These are phyloP conservation scores for Ptycholaimellus sp. DNA, from an alignment of 2,888 invertebrate genomes.

Conservation along the genomic window DNA sequence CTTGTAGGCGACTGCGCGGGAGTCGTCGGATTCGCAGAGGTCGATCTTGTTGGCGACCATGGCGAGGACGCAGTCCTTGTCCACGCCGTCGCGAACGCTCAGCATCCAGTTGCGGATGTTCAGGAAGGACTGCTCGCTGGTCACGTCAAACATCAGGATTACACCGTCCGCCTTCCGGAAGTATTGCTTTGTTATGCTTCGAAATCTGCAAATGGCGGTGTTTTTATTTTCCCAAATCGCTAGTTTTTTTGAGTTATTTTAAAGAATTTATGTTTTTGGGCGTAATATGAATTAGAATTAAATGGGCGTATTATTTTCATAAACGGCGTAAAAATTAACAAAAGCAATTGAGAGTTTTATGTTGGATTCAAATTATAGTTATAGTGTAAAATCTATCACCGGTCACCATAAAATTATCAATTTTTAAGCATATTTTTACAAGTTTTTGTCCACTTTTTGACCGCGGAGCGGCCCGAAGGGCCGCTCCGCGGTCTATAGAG, in stretches of 20 bases:
- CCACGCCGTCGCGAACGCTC: slow-evolving; percentile 26
- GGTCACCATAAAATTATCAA: no score
- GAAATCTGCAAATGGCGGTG: slow-evolving; percentile 26
- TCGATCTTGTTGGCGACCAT: slow-evolving; percentile 36
- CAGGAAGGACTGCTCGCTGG: slow-evolving; percentile 32
- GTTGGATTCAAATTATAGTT: no score
- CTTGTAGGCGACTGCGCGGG: slow-evolving; percentile 26
- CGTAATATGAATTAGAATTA: no score
- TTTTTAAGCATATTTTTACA: no score
- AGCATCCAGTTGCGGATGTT: slow-evolving; percentile 26
- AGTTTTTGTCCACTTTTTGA: no score
- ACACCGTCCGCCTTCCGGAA: slow-evolving; percentile 37
- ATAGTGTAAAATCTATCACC: no score
- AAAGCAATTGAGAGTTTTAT: not conserved
- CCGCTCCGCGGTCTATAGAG: no score
- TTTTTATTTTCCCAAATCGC: no score
- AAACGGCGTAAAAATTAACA: not conserved
- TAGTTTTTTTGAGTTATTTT: no score
- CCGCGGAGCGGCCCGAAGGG: no score
- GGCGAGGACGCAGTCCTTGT: slow-evolving; percentile 29
- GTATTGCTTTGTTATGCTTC: slow-evolving; percentile 36
- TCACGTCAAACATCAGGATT: slow-evolving; percentile 35
- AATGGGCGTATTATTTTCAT: no score
- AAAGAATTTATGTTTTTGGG: no score
- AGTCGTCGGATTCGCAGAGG: slow-evolving; percentile 26